Conservation (phyloP, 2,888 invertebrate genomes). For the Furcula furcula region DNA sequence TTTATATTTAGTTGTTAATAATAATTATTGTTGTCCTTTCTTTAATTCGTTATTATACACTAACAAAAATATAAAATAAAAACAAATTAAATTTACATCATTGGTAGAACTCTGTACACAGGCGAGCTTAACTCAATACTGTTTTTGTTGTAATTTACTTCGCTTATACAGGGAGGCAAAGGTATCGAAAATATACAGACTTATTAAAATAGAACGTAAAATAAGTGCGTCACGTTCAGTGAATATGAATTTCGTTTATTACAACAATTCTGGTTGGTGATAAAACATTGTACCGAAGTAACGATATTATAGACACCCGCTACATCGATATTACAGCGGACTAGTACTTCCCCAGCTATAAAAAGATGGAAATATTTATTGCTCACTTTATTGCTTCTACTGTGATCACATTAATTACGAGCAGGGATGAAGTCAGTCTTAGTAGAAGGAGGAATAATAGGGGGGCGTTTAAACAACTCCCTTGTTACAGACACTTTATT, state of each 20-base stretch:
- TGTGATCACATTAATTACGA: constrained; percentile 54
- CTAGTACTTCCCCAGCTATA: constrained; percentile 47
- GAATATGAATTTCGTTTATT: constrained; percentile 17
- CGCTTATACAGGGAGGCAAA: too few species aligned
- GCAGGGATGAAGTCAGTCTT: background rate
- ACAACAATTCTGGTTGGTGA: constrained; percentile 31
- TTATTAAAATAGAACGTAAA: constrained; percentile 18
- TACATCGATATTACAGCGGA: constrained; percentile 43
- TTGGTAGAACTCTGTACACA: too few species aligned
- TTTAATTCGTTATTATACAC: too few species aligned
- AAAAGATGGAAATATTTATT: constrained; percentile 59
- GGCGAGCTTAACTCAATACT: too few species aligned
- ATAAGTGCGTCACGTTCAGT: constrained; percentile 10
- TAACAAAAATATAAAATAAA: too few species aligned
- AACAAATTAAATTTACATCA: too few species aligned
- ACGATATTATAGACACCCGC: constrained; percentile 43
- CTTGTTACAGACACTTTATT: background rate
- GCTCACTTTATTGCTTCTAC: constrained; percentile 50
- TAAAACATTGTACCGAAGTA: constrained; percentile 48
- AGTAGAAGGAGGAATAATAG: background rate
- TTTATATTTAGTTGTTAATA: too few species aligned
- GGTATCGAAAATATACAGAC: too few species aligned
- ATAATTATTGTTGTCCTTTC: too few species aligned
- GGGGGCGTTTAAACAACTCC: too few species aligned
- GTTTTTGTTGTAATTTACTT: too few species aligned